Percentiles rank a stretch among this genome's conserved stretches.
Evolutionary conservation across 2,888 invertebrate species (phyloP).

Genomic region (Aspidapion aeneum): DNA sequence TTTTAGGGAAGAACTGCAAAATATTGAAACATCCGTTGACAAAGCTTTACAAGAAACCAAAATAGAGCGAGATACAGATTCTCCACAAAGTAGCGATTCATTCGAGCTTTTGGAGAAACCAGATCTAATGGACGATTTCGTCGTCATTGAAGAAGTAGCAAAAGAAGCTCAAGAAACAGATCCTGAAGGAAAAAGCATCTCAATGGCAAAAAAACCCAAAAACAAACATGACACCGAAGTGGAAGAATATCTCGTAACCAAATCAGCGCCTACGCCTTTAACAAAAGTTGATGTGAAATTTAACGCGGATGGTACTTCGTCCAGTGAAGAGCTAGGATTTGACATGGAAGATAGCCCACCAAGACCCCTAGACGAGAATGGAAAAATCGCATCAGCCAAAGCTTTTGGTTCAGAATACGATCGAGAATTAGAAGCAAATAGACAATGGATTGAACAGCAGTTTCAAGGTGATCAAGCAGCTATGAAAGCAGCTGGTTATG

Average conservation of each 20-base stretch:
- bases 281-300: conserved; percentile 50
- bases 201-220: conserved; percentile 52
- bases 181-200: conserved; percentile 76
- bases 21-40: conserved; percentile 4
- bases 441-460: conserved; percentile 89
- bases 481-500: conserved; percentile 58
- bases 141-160: conserved; percentile 84
- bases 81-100: conserved; percentile 72
- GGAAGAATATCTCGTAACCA: conserved; percentile 66
- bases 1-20: not conserved
- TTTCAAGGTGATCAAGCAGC: conserved; percentile 67
- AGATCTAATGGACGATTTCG: conserved; percentile 82
- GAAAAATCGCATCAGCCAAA: conserved; percentile 43
- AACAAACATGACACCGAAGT: conserved; percentile 67
- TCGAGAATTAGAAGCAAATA: conserved; percentile 67
- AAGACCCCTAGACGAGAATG: conserved; percentile 34
- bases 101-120: conserved; percentile 87
- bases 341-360: conserved; percentile 69
- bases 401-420: conserved; percentile 51
- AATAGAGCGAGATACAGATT: conserved; percentile 53
- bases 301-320: conserved; percentile 51
- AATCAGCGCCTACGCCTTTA: conserved; percentile 63
- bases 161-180: conserved; percentile 82
- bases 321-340: conserved; percentile 61
- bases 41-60: conserved; percentile 40